Evolutionary conservation across 2,888 invertebrate species (phyloP).

Genomic region (Heliconius ismenius): DNA sequence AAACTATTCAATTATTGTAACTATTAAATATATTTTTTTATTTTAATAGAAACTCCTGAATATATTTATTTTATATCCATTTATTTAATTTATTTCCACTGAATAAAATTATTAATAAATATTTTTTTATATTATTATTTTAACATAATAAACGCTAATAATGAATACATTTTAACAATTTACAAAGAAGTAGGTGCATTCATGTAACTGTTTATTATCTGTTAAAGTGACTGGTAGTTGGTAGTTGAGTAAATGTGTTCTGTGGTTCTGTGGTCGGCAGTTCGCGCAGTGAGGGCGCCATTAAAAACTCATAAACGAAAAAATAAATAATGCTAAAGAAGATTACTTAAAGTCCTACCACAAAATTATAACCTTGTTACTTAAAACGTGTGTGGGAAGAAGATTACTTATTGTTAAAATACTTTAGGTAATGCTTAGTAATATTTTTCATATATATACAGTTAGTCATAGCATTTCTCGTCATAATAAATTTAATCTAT

Average conservation of each 20-base stretch:
- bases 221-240: no score
- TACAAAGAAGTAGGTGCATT: neutral
- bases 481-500: neutral
- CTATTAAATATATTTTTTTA: neutral
- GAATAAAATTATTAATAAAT: neutral
- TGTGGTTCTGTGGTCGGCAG: no score
- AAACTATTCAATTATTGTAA: neutral
- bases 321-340: no score
- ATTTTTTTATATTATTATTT: neutral
- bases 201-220: neutral
- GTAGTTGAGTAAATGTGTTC: no score
- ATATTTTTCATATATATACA: constrained; percentile 17
- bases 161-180: neutral
- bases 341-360: no score
- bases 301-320: no score
- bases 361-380: neutral
- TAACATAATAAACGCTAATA: neutral
- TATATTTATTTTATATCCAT: neutral
- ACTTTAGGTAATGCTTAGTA: constrained; percentile 31
- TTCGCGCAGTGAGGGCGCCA: no score
- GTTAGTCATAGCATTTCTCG: constrained; percentile 2
- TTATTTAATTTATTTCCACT: neutral
- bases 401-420: neutral
- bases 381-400: neutral
- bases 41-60: neutral